Base-by-base conservation (phyloP, 2,888 invertebrate genomes). In the Harpalus rufipes region DNA sequence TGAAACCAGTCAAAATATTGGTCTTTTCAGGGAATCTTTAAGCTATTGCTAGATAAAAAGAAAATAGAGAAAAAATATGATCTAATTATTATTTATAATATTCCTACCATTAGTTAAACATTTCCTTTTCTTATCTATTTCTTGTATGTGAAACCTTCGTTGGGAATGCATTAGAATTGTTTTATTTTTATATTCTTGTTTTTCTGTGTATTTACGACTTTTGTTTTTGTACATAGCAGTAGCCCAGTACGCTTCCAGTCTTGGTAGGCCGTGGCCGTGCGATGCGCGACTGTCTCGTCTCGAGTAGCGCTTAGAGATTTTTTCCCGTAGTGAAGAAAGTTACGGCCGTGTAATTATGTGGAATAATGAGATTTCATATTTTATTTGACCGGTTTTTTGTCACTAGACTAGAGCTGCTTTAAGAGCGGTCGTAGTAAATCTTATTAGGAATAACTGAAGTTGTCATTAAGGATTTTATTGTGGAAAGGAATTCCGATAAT, bases 351-450 rank as follows among this genome's bases (percentile, higher is more conserved):
- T 63, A 80, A 80, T 80, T 80, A 80, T 80, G 80, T 80, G 80
- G 25, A 61, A 59, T 80, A 80, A 80, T 80, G 80, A 80, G 80
- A 59, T 80, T 80, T 80, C 59, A 80, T 80, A 80, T 80, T 80
- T 80, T 80, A 80, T 80, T 80, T 80, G 78, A 80, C 80, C 59
- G 63, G 80, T 80, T 80, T 80, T 80, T 80, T 41, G 63, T 63
- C 63, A 63, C 63, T 63, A 16, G 59, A 61, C 59, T 16, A 25
- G 68, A 32, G 39, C 32, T 21, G 7, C 63, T 63, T 25, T 32
- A 21, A 21, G 21, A 12, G 63, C 25, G 63, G 39, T 68, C 68
- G n/a, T 39, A 39, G 39, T 68, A 68, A 68, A 68, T 39, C 68
- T 68, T 68, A 44, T 44, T 44, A 74, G 18, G 39, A 44, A 41